Conservation (phyloP, 2,113 vertebrate species). For the Bos taurus region ARS-UCD2.0 NC_037348.1:18305501-18306000, state of each 20-base stretch:
- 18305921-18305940: background rate
- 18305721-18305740: background rate
- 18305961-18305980: background rate
- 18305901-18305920: background rate
- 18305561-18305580: background rate
- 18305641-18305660: background rate
- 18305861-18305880: background rate
- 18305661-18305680: background rate
- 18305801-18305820: background rate
- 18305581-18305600: background rate
- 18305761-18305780: background rate
- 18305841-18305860: background rate
- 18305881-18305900: background rate
- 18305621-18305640: background rate
- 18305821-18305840: background rate
- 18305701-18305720: background rate
- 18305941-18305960: background rate
- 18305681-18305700: background rate
- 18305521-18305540: background rate
- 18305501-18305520: rapidly evolving
- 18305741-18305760: background rate
- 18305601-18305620: background rate
- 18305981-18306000: background rate
- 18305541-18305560: background rate
- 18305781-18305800: background rate